Conservation (phyloP, 1,140 invertebrate genomes). For the Papilio helenus region DNA sequence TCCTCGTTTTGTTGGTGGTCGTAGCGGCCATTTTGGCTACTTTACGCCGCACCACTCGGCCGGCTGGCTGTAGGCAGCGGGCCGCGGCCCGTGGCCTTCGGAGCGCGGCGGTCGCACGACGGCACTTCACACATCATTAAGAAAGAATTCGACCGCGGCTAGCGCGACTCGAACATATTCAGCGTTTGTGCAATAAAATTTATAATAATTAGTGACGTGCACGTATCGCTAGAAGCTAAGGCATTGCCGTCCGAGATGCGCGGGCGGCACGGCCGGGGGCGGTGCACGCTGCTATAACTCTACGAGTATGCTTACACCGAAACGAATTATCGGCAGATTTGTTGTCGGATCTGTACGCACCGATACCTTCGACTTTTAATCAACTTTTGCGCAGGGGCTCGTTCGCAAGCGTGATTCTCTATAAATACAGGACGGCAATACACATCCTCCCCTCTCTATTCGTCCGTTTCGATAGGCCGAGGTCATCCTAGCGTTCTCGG, state of each 20-base stretch:
- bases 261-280: not conserved
- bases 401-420: too few species aligned
- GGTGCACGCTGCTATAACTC: not conserved
- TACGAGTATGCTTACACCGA: too few species aligned
- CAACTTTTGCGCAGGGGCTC: too few species aligned
- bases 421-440: too few species aligned
- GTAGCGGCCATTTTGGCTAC: too few species aligned
- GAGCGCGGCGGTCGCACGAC: not conserved
- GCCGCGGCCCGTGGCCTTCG: too few species aligned
- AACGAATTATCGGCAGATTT: not conserved
- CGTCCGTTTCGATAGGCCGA: too few species aligned
- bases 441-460: too few species aligned
- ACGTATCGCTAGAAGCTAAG: not conserved
- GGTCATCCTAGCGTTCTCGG: too few species aligned
- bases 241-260: not conserved
- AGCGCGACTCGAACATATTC: not conserved
- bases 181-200: not conserved
- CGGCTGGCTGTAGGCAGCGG: conserved; percentile 68
- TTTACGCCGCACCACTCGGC: conserved; percentile 76
- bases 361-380: too few species aligned
- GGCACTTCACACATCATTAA: not conserved
- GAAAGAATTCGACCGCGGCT: not conserved
- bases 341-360: not conserved
- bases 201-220: not conserved
- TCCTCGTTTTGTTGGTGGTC: too few species aligned